phyloP scores from a whole-genome alignment of 1,140 invertebrate genomes.

The Anthonomus grandis region DNA sequence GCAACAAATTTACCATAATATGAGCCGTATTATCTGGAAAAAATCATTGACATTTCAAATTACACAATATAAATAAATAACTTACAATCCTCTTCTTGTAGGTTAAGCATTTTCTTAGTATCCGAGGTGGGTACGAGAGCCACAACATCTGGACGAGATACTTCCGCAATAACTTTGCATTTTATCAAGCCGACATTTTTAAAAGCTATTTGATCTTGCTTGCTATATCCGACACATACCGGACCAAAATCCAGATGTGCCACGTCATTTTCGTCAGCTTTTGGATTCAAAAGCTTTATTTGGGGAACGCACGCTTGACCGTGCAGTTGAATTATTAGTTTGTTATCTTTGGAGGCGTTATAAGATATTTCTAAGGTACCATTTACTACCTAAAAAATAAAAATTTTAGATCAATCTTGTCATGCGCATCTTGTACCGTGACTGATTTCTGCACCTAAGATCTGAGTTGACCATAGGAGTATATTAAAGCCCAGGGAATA shows the following conservation, averaged over 20 bases:
- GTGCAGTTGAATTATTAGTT: constrained; percentile 11
- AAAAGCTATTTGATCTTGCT: constrained; percentile 16
- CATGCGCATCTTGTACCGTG: not conserved
- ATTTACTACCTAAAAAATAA: constrained; percentile 7
- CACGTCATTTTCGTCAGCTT: constrained; percentile 5
- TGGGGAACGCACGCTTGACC: constrained; percentile 35
- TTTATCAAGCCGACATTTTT: constrained; percentile 35
- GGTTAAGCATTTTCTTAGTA: constrained; percentile 11
- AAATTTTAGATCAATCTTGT: too few species aligned
- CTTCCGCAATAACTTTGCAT: constrained; percentile 33
- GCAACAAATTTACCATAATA: constrained; percentile 26
- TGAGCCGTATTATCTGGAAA: constrained; percentile 4
- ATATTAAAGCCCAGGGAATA: too few species aligned
- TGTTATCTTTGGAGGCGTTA: constrained; percentile 12
- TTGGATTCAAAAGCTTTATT: constrained; percentile 28
- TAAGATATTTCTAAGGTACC: constrained; percentile 7
- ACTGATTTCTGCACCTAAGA: too few species aligned
- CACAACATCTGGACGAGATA: constrained; percentile 16
- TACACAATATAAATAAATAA: not conserved
- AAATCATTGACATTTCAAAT: constrained; percentile 11
- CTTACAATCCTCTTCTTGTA: constrained; percentile 17
- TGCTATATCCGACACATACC: constrained; percentile 15
- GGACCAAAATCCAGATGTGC: constrained; percentile 25
- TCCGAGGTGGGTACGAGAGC: constrained; percentile 14
- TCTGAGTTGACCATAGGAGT: too few species aligned